These are phyloP conservation scores for Oreochromis spilurus DNA, from an alignment of 2,113 vertebrate species.

Conservation along the genomic window DNA sequence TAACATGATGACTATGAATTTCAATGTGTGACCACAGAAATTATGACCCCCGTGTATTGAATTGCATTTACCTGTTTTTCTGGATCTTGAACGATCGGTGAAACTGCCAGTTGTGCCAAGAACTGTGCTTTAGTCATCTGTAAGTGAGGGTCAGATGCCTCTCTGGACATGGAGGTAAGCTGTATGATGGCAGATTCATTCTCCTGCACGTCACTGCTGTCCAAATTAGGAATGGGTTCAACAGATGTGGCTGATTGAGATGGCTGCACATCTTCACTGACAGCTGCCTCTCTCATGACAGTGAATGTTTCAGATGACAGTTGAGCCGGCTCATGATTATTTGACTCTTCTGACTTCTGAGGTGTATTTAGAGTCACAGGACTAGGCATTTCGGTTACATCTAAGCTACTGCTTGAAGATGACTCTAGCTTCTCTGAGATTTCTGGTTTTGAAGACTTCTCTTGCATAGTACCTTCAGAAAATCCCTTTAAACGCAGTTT, in stretches of 20 bases:
- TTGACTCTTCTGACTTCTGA: neutral
- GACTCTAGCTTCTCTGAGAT: neutral
- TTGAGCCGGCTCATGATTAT: neutral
- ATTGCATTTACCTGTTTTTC: constrained; percentile 17
- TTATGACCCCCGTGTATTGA: neutral
- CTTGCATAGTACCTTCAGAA: neutral
- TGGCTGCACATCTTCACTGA: neutral
- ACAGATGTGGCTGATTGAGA: neutral
- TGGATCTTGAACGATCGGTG: neutral
- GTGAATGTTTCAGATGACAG: neutral
- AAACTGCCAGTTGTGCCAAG: constrained; percentile 31
- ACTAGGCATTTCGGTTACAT: neutral
- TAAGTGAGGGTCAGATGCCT: neutral
- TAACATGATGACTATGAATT: neutral
- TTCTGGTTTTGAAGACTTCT: neutral
- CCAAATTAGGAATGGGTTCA: neutral
- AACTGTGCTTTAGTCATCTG: constrained; percentile 42
- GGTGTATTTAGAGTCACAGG: neutral
- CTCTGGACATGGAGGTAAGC: neutral
- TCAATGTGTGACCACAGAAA: neutral
- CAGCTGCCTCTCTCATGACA: neutral
- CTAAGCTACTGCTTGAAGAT: neutral
- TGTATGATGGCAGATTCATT: neutral
- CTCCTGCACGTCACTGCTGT: neutral
- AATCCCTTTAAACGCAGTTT: neutral